Base-by-base conservation (phyloP, 2,797 vertebrate species). In the Tadarida brasiliensis region DNA sequence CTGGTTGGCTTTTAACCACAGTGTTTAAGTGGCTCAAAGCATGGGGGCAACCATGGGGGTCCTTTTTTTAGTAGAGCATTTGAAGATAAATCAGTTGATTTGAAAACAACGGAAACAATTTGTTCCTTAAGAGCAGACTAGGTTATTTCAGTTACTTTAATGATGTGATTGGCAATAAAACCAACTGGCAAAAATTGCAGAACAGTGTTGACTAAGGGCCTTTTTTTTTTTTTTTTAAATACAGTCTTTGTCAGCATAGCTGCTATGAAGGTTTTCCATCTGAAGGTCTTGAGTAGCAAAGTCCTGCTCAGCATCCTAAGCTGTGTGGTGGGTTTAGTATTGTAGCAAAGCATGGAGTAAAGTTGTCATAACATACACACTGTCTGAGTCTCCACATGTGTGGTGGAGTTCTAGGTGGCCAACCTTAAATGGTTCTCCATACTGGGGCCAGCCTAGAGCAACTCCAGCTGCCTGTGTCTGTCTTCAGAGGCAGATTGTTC, bases 91-190 rank as follows among this genome's bases (percentile, higher is more conserved):
- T 95, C 87, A 92, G 16, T 86, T 5, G 1, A 26, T 74, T 54
- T 96, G 87, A 90, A 91, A 85, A 85, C 73, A 87, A 61, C 24
- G 17, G 84, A 94, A 80, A 56, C 44, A 83, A 49, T 63, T 93
- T 90, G 20, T 87, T 87, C 44, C 68, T 94, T 67, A 88, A 86
- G 47, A 68, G 49, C 7, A 96, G 81, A 63, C 84, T 67, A 87
- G 77, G 51, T 90, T 73, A 77, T 85, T 81, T 87, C 54, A 91
- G 54, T 90, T 56, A 73, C 80, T 82, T 95, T 89, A 93, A 74
- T 51, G 49, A 77, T 59, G n/a, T 59, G 47, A 91, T 28, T 86
- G 65, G 63, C 17, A 47, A 63, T 56, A 74, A 94, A 90, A 77
- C n/a, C 68, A 63, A 54, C 1, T 70, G 73, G 61, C n/a, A 93